A percentile compares a stretch with the other conserved stretches of the same genome.
These are phyloP conservation scores for Sparus aurata DNA, from an alignment of 2,797 vertebrate genomes.

Conservation along the genomic window DNA sequence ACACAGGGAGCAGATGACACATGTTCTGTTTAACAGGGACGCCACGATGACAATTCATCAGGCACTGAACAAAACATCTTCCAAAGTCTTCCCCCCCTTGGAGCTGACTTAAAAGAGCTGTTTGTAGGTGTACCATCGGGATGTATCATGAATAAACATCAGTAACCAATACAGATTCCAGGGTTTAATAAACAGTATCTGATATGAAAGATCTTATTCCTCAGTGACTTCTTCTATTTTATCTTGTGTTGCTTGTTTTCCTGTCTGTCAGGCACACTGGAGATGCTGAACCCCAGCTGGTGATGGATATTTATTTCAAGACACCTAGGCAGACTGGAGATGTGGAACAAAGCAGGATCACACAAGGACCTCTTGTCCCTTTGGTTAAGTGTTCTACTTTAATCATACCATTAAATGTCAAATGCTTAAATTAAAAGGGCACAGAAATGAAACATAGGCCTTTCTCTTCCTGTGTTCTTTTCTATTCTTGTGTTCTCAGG, in stretches of 20 bases:
- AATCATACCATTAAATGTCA: not conserved
- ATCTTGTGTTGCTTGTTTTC: not conserved
- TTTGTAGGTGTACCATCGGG: not conserved
- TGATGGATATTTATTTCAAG: not conserved
- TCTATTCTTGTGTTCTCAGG: not conserved
- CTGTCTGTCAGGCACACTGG: not conserved
- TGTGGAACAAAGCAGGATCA: not conserved
- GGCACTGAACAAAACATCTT: not conserved
- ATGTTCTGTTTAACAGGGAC: not conserved
- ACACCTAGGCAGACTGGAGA: not conserved
- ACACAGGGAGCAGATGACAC: not conserved
- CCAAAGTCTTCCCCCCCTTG: not conserved
- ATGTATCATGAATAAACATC: constrained; percentile 20
- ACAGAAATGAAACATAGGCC: not conserved
- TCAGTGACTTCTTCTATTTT: not conserved
- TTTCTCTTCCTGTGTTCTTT: not conserved
- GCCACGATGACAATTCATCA: not conserved
- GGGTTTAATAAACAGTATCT: not conserved
- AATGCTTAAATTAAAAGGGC: not conserved
- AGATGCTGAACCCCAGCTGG: not conserved
- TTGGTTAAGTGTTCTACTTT: not conserved
- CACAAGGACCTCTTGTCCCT: not conserved
- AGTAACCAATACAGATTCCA: not conserved
- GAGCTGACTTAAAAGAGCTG: not conserved
- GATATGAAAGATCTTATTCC: not conserved